Evolutionary conservation across 2,888 invertebrate species (phyloP).

Genomic region (Taphrorychus bicolor): DNA sequence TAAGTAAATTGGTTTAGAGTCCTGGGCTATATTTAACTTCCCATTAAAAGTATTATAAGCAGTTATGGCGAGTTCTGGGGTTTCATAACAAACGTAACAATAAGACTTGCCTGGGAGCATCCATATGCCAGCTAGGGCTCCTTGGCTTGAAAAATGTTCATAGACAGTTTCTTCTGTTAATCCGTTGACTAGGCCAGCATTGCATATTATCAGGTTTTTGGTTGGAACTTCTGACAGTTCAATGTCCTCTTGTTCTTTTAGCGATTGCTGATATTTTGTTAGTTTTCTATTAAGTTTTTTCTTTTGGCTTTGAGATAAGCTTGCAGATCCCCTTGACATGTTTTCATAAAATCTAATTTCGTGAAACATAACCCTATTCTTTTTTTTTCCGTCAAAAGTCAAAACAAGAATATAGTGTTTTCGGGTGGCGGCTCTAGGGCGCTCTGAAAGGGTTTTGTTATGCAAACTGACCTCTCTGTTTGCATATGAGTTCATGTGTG

Average conservation of each 20-base stretch:
- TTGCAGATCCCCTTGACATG: background rate
- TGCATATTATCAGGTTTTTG: conserved; percentile 77
- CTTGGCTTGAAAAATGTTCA: conserved; percentile 62
- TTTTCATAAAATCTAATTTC: background rate
- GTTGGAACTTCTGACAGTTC: conserved; percentile 55
- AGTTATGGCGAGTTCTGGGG: conserved; percentile 61
- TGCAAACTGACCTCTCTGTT: no score
- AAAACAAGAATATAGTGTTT: no score
- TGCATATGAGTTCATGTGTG: no score
- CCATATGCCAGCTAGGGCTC: conserved; percentile 67
- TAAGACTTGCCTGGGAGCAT: conserved; percentile 84
- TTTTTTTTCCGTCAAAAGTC: no score
- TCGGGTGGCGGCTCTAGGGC: no score
- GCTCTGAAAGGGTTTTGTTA: no score
- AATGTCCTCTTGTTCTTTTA: conserved; percentile 60
- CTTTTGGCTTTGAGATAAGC: conserved; percentile 18
- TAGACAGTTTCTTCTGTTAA: conserved; percentile 71
- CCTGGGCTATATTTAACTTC: conserved; percentile 64
- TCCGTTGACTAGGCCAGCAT: conserved; percentile 86
- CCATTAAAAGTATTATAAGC: conserved; percentile 71
- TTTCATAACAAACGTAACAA: conserved; percentile 73
- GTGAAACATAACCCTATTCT: no score
- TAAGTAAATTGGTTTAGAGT: conserved; percentile 71
- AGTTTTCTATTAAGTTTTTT: conserved; percentile 60
- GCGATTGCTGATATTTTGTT: conserved; percentile 59